Percentiles rank a stretch among this genome's conserved stretches.
phyloP scores from a whole-genome alignment of 2,888 invertebrate genomes.

The Meteorus cinctellus region DNA sequence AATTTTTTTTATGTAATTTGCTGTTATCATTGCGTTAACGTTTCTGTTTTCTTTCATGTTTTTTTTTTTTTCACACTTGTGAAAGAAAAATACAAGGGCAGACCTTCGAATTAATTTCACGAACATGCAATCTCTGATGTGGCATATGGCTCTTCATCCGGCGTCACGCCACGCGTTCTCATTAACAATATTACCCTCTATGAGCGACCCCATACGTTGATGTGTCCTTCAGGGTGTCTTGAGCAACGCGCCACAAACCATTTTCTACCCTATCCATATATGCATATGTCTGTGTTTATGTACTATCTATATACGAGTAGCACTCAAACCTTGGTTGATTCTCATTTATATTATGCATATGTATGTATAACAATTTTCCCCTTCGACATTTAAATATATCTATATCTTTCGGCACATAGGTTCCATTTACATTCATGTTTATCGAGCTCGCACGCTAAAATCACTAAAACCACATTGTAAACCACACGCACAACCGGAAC shows the following conservation, averaged over 20 bases:
- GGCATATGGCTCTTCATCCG: conserved; percentile 48
- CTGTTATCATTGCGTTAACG: too few species aligned
- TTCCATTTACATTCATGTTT: neutral
- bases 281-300: neutral
- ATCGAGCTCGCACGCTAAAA: conserved; percentile 23
- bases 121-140: conserved; percentile 49
- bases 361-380: conserved; percentile 4
- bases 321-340: neutral
- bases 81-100: conserved; percentile 31
- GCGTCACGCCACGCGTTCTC: conserved; percentile 62
- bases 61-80: neutral
- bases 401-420: too few species aligned
- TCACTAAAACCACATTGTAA: conserved; percentile 36
- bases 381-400: conserved; percentile 30
- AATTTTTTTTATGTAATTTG: too few species aligned
- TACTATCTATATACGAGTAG: neutral
- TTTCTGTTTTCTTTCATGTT: neutral
- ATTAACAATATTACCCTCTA: conserved; percentile 58
- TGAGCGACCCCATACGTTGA: conserved; percentile 44
- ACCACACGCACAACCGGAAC: conserved; percentile 8
- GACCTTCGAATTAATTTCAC: conserved; percentile 58
- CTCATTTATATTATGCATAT: too few species aligned
- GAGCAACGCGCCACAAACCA: conserved; percentile 7
- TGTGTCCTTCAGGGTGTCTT: conserved; percentile 34
- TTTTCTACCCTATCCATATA: conserved; percentile 28